Evolutionary conservation across 2,888 invertebrate genomes (phyloP).

Genomic region (Mythimna lalbum): DNA sequence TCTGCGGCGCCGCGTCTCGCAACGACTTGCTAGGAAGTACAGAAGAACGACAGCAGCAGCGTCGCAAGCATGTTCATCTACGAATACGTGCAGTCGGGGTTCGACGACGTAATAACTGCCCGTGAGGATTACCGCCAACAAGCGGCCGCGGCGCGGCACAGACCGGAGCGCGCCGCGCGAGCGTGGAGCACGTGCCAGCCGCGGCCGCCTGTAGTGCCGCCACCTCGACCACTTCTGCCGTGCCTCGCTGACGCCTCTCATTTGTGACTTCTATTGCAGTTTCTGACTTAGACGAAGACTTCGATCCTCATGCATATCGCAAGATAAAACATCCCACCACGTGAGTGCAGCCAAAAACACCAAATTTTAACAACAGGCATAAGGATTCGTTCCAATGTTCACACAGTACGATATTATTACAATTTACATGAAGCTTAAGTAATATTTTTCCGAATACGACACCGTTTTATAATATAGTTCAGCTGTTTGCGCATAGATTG

Average conservation of each 20-base stretch:
- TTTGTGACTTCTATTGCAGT: slow-evolving; percentile 30
- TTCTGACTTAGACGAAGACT: slow-evolving; percentile 7
- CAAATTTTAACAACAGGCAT: background rate
- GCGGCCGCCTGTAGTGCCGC: background rate
- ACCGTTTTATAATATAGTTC: background rate
- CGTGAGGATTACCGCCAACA: slow-evolving; percentile 3
- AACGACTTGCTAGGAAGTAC: background rate
- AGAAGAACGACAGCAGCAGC: background rate
- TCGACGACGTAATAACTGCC: slow-evolving; percentile 7
- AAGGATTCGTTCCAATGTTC: background rate
- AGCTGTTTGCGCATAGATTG: background rate
- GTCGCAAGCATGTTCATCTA: slow-evolving; percentile 2
- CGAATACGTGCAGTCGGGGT: background rate
- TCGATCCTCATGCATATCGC: slow-evolving; percentile 27
- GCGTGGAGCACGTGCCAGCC: too few relatives aligned
- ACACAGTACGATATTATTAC: background rate
- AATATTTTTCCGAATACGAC: background rate
- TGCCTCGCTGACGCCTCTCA: background rate
- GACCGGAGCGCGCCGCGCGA: background rate
- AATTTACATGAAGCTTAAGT: background rate
- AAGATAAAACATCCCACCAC: slow-evolving; percentile 8
- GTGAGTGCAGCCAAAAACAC: slow-evolving; percentile 15
- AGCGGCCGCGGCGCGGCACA: background rate
- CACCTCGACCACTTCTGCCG: background rate
- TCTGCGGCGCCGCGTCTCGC: background rate